Evolutionary conservation across 2,888 invertebrate species (phyloP).

Genomic region (Hypena proboscidalis): DNA sequence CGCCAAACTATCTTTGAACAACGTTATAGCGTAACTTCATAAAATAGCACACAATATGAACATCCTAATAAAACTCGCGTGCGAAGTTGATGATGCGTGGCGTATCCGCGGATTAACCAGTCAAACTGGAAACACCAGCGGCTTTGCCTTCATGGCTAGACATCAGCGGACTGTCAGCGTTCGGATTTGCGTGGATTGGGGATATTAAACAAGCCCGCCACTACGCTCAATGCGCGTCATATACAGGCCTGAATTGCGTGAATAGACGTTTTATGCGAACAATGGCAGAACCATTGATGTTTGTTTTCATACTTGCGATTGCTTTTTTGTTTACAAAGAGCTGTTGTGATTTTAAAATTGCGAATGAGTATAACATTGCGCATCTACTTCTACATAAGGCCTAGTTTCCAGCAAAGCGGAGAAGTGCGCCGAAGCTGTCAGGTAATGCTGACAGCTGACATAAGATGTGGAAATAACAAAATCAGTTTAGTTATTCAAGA

Average conservation of each 20-base stretch:
- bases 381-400: no score
- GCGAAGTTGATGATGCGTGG: slow-evolving; percentile 48
- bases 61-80: slow-evolving; percentile 41
- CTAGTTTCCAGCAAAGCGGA: no score
- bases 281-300: slow-evolving; percentile 13
- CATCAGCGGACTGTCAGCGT: slow-evolving; percentile 63
- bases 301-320: neutral
- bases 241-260: slow-evolving; percentile 27
- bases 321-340: neutral
- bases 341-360: neutral
- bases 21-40: slow-evolving; percentile 19
- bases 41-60: slow-evolving; percentile 24
- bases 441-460: no score
- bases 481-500: no score
- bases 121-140: slow-evolving; percentile 63
- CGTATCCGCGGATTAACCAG: slow-evolving; percentile 62
- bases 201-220: slow-evolving; percentile 66
- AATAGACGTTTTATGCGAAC: slow-evolving; percentile 25
- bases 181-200: slow-evolving; percentile 68
- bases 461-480: no score
- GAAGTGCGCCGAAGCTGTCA: no score
- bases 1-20: no score
- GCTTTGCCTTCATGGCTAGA: slow-evolving; percentile 58
- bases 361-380: neutral
- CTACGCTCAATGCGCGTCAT: slow-evolving; percentile 40